phyloP scores from a whole-genome alignment of 2,888 invertebrate genomes.

The Parelbella ahira region DNA sequence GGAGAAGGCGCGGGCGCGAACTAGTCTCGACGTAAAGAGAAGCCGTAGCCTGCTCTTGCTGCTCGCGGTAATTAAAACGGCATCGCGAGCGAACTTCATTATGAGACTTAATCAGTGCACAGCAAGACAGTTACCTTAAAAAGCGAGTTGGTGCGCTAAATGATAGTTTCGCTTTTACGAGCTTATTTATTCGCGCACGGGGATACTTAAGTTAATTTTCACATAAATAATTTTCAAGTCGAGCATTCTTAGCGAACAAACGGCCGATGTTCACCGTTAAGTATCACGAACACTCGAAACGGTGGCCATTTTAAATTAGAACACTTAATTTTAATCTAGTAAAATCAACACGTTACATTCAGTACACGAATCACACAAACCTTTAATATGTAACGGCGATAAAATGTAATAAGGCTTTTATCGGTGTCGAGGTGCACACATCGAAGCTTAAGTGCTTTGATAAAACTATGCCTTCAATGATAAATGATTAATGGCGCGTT shows the following conservation, averaged over 20 bases:
- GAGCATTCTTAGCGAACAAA: constrained; percentile 4
- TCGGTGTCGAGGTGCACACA: constrained; percentile 13
- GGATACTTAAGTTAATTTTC: constrained; percentile 22
- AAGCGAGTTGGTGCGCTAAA: constrained; percentile 42
- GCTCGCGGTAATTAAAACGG: constrained; percentile 63
- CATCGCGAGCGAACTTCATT: constrained; percentile 61
- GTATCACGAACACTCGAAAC: constrained; percentile 9
- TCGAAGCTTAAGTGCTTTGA: constrained; percentile 20
- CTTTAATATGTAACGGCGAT: too few relatives aligned
- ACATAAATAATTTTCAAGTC: constrained; percentile 19
- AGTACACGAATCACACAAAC: constrained; percentile 1
- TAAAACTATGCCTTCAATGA: constrained; percentile 18
- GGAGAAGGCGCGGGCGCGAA: neutral
- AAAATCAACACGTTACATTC: constrained; percentile 3
- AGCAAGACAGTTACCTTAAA: constrained; percentile 60
- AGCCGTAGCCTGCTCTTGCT: constrained; percentile 38
- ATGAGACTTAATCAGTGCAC: constrained; percentile 68
- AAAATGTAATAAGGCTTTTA: too few relatives aligned
- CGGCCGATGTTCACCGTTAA: constrained; percentile 1
- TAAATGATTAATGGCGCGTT: constrained; percentile 19
- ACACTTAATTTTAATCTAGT: neutral
- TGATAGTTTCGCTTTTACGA: constrained; percentile 51
- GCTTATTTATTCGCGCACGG: constrained; percentile 28
- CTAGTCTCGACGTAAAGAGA: constrained; percentile 15
- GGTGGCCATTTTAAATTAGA: neutral